Conservation (phyloP, 2,113 vertebrate genomes). For the Nerophis lumbriciformis region DNA sequence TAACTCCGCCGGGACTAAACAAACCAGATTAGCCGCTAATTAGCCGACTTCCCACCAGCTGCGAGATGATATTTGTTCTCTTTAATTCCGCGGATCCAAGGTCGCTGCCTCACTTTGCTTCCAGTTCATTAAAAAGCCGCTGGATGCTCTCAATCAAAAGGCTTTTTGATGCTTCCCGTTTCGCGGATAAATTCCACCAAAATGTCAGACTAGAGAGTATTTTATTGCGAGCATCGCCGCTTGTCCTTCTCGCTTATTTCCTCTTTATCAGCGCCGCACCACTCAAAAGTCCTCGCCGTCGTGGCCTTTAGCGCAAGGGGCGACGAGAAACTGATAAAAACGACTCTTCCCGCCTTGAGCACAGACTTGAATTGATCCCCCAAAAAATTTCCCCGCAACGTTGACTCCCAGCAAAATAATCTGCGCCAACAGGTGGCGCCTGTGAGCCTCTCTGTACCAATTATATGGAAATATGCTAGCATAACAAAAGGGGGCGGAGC, state of each 20-base stretch:
- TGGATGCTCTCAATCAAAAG: not conserved
- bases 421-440: too few relatives aligned
- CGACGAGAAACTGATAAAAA: slow-evolving; percentile 16
- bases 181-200: not conserved
- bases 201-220: slow-evolving; percentile 6
- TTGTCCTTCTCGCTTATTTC: slow-evolving; percentile 5
- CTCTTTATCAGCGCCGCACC: slow-evolving; percentile 11
- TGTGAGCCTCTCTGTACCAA: too few relatives aligned
- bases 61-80: not conserved
- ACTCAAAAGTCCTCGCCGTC: slow-evolving; percentile 14
- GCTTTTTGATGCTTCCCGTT: not conserved
- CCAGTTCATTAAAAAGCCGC: not conserved
- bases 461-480: too few relatives aligned
- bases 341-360: slow-evolving; percentile 3
- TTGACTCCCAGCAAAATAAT: too few relatives aligned
- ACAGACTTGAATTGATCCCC: slow-evolving; percentile 25
- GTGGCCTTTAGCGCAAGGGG: slow-evolving; percentile 29
- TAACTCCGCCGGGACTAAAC: slow-evolving; percentile 1
- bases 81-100: not conserved
- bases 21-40: slow-evolving; percentile 1
- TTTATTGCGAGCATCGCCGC: slow-evolving; percentile 5
- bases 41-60: not conserved
- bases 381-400: too few relatives aligned
- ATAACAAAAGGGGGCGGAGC: too few relatives aligned
- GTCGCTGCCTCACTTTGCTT: slow-evolving; percentile 1